phyloP scores from a whole-genome alignment of 2,797 vertebrate genomes.

The Neosilurus mollespiculum region DNA sequence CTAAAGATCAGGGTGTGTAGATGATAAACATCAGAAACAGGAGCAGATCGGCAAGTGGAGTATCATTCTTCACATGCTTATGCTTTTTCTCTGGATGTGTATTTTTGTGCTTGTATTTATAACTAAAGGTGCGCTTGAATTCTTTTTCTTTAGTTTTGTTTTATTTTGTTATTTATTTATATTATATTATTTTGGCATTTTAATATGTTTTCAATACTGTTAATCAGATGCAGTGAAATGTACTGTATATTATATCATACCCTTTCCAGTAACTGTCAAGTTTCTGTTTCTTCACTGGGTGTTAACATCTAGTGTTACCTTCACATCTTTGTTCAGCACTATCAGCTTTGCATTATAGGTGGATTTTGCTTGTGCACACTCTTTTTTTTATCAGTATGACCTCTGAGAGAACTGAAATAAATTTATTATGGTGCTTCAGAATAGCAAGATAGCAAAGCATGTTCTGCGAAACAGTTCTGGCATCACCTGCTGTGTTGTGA shows the following conservation, averaged over 20 bases:
- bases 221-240: neutral
- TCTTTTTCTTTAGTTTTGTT: neutral
- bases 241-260: neutral
- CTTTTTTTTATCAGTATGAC: neutral
- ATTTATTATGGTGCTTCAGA: neutral
- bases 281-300: neutral
- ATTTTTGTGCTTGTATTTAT: neutral
- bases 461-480: no score
- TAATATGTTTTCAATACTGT: neutral
- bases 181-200: neutral
- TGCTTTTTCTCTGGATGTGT: constrained; percentile 3
- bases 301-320: neutral
- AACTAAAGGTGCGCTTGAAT: neutral
- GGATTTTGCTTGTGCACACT: neutral
- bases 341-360: neutral
- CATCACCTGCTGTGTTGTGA: neutral
- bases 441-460: neutral
- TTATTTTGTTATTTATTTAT: no score
- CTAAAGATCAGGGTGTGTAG: constrained; percentile 9
- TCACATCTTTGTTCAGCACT: neutral
- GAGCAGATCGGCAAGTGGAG: constrained; percentile 47
- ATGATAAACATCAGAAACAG: constrained; percentile 26
- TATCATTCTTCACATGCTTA: constrained; percentile 49
- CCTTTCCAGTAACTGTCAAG: neutral
- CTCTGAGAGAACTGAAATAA: neutral